Evolutionary conservation across 1,140 invertebrate genomes (phyloP).

Genomic region (Globodera rostochiensis): DNA sequence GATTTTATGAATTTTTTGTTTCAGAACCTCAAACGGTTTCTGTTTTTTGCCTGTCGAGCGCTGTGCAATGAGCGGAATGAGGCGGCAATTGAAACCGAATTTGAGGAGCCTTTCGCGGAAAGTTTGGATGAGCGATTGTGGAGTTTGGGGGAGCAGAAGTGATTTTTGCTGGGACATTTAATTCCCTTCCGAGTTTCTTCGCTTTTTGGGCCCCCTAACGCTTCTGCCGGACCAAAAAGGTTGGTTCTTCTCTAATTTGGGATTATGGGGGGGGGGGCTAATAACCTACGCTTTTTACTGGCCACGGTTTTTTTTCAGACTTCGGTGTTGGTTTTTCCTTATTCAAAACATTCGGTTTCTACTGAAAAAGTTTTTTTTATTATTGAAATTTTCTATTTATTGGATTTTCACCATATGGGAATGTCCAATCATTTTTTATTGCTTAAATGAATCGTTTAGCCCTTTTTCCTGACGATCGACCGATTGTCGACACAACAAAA

Average conservation of each 20-base stretch:
- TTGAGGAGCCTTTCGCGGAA: background rate
- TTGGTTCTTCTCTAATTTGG: too few species aligned
- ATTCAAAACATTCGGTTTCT: background rate
- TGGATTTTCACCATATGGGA: too few species aligned
- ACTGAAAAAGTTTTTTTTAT: too few species aligned
- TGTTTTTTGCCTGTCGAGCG: constrained; percentile 44
- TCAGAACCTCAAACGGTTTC: constrained; percentile 38
- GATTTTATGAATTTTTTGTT: constrained; percentile 10
- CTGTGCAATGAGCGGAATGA: constrained; percentile 28
- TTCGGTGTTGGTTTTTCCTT: background rate
- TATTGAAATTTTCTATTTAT: too few species aligned
- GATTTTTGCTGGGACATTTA: background rate
- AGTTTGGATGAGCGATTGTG: background rate
- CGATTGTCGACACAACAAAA: background rate
- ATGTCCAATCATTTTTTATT: too few species aligned
- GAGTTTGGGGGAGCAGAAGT: background rate
- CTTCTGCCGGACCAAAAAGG: too few species aligned
- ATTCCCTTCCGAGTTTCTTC: background rate
- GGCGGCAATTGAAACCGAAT: background rate
- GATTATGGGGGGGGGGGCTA: too few species aligned
- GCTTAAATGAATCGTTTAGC: background rate
- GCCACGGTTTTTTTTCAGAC: background rate
- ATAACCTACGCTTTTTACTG: too few species aligned
- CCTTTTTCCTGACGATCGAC: background rate
- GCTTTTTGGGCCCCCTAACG: background rate